These are phyloP conservation scores for Zhuqinia jingwanae DNA, from an alignment of 2,888 invertebrate genomes.

Conservation along the genomic window DNA sequence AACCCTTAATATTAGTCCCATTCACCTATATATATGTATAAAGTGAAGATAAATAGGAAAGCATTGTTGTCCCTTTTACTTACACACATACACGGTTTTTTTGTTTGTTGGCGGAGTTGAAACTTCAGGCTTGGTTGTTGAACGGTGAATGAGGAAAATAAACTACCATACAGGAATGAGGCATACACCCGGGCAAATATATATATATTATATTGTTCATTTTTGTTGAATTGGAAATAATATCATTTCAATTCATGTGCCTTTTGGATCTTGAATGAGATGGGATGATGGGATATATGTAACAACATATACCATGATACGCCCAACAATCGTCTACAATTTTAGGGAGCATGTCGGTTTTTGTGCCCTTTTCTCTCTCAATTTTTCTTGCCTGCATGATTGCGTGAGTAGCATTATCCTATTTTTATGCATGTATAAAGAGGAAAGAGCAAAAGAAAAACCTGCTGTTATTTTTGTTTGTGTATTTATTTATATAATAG, in stretches of 20 bases:
- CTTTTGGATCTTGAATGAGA: constrained; percentile 15
- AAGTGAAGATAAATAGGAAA: no score
- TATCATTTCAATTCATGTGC: constrained; percentile 38
- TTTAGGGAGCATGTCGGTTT: not conserved
- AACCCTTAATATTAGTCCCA: not conserved
- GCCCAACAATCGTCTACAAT: no score
- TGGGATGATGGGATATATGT: no score
- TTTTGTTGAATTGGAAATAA: constrained; percentile 33
- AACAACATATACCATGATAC: no score
- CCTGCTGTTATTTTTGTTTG: not conserved
- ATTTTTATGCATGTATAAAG: constrained; percentile 44
- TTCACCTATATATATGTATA: no score
- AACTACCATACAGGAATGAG: not conserved
- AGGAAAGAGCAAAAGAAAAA: not conserved
- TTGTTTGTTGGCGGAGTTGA: not conserved
- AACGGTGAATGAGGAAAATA: constrained; percentile 18
- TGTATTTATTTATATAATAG: no score
- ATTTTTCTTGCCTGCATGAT: constrained; percentile 51
- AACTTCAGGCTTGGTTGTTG: not conserved
- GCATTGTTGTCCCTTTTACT: constrained; percentile 10
- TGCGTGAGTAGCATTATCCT: constrained; percentile 63
- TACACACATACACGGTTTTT: not conserved
- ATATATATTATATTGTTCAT: not conserved
- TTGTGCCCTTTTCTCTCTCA: constrained; percentile 27
- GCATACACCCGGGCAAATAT: not conserved